Conservation (phyloP, 2,888 invertebrate species). For the Clostera curtula region DNA sequence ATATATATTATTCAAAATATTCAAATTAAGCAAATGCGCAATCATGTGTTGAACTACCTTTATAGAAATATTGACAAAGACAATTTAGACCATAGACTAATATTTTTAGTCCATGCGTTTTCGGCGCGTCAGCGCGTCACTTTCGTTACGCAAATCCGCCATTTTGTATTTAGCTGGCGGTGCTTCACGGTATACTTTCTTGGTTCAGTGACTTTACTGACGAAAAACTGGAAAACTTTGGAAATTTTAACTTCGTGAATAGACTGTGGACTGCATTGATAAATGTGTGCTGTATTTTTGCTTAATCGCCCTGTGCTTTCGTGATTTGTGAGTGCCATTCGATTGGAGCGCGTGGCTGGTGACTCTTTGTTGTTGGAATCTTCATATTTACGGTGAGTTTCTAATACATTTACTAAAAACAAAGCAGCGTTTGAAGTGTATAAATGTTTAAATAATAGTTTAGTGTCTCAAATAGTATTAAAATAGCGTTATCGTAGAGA, state of each 20-base stretch:
- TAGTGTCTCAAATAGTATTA: constrained; percentile 8
- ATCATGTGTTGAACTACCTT: too few relatives aligned
- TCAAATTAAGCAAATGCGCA: too few relatives aligned
- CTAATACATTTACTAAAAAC: constrained; percentile 28
- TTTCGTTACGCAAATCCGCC: constrained; percentile 73
- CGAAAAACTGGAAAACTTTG: constrained; percentile 61
- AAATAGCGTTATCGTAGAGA: constrained; percentile 25
- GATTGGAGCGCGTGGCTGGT: constrained; percentile 75
- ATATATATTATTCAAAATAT: too few relatives aligned
- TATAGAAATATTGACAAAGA: too few relatives aligned
- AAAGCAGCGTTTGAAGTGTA: constrained; percentile 17
- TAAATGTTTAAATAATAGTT: constrained; percentile 19
- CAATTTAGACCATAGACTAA: constrained; percentile 33
- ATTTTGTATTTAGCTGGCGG: constrained; percentile 76
- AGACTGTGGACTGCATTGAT: constrained; percentile 49
- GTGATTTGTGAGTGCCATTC: constrained; percentile 71
- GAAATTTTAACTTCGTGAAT: constrained; percentile 45
- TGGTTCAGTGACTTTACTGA: constrained; percentile 61
- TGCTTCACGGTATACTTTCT: constrained; percentile 64
- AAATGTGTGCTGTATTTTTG: constrained; percentile 48
- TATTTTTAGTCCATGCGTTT: constrained; percentile 34
- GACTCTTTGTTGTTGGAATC: constrained; percentile 74
- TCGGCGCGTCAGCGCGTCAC: constrained; percentile 71
- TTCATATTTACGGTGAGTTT: constrained; percentile 66
- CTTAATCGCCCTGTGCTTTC: constrained; percentile 59